Conservation (phyloP, 2,888 invertebrate species). For the Trissonchulus sp. region DNA sequence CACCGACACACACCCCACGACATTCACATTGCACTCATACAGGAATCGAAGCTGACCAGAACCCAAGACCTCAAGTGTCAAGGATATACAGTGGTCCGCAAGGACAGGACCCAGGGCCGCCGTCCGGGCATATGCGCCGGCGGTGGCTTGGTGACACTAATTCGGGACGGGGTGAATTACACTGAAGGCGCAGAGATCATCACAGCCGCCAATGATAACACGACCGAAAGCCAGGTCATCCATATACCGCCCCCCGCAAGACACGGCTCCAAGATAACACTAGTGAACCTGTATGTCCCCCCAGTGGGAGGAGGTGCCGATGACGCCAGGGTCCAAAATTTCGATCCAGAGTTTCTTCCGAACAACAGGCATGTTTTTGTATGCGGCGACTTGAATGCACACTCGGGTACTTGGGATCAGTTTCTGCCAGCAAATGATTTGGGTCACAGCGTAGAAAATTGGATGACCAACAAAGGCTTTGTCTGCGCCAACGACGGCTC, state of each 20-base stretch:
- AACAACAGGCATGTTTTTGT: neutral
- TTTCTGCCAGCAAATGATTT: neutral
- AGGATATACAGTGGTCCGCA: no score
- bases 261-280: neutral
- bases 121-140: no score
- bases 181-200: neutral
- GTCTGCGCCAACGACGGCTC: neutral
- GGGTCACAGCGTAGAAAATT: neutral
- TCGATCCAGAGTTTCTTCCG: neutral
- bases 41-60: no score
- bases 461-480: slow-evolving; percentile 1
- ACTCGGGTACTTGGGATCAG: slow-evolving; percentile 1
- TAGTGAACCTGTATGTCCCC: slow-evolving; percentile 15
- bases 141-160: neutral
- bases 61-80: no score
- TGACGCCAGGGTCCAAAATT: neutral
- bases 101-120: no score
- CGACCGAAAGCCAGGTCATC: slow-evolving; percentile 1
- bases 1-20: no score
- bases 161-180: neutral
- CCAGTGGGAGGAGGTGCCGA: neutral
- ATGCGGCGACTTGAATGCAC: slow-evolving; percentile 6
- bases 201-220: slow-evolving; percentile 1
- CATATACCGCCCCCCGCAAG: no score
- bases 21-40: no score